phyloP scores from a whole-genome alignment of 2,888 invertebrate genomes.

The Athalia circularis region DNA sequence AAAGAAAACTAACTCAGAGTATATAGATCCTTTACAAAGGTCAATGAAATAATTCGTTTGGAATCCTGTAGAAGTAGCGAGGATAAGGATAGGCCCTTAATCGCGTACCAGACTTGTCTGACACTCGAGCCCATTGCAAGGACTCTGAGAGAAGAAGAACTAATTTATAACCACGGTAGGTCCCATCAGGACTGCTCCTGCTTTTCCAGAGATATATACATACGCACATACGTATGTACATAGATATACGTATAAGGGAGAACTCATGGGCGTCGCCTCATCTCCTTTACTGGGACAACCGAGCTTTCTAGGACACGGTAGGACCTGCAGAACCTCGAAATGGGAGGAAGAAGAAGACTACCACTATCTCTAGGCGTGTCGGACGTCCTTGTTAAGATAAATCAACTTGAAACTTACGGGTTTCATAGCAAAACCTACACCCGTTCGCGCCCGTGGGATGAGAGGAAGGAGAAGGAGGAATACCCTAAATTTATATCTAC shows the following conservation, averaged over 20 bases:
- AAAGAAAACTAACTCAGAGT: background rate
- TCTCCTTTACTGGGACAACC: conserved; percentile 16
- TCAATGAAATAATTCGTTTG: conserved; percentile 27
- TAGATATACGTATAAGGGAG: background rate
- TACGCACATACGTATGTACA: too few species aligned
- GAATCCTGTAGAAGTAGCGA: background rate
- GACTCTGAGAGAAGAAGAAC: conserved; percentile 14
- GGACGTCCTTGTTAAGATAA: conserved; percentile 30
- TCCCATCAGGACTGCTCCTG: conserved; percentile 1
- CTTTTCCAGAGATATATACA: background rate
- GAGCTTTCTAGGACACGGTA: conserved; percentile 34
- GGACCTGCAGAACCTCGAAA: background rate
- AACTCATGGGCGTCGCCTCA: conserved; percentile 27
- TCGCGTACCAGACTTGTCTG: conserved; percentile 29
- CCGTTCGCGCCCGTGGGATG: background rate
- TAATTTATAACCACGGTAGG: conserved; percentile 38
- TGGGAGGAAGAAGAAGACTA: too few species aligned
- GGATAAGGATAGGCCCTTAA: background rate
- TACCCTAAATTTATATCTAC: too few species aligned
- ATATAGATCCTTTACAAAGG: background rate
- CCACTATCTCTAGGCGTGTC: conserved; percentile 42
- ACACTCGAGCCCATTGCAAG: background rate
- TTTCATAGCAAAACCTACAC: conserved; percentile 17
- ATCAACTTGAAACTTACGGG: conserved; percentile 42
- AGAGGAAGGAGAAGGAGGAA: too few species aligned